phyloP scores from a whole-genome alignment of 2,888 invertebrate genomes.

The Exocentrus adspersus region DNA sequence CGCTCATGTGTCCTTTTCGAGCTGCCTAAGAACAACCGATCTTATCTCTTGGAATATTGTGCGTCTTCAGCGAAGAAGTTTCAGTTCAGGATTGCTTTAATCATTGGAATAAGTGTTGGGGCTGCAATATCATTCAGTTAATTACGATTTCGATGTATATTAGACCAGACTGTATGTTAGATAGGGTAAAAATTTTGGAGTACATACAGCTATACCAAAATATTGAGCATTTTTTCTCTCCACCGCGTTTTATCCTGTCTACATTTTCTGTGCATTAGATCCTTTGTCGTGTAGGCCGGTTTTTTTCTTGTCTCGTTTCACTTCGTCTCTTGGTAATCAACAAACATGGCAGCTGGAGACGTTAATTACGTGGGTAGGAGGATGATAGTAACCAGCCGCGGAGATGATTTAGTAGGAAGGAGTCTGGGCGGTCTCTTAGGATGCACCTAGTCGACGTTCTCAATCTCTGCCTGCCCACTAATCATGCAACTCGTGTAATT shows the following conservation, averaged over 20 bases:
- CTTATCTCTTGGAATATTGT: slow-evolving; percentile 37
- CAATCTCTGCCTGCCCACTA: slow-evolving; percentile 27
- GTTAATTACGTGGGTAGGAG: slow-evolving; percentile 8
- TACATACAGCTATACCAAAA: too few relatives aligned
- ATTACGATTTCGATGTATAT: too few relatives aligned
- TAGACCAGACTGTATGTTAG: too few relatives aligned
- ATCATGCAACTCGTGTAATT: slow-evolving; percentile 54
- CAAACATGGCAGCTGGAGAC: slow-evolving; percentile 7
- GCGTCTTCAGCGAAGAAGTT: background rate
- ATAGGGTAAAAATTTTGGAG: too few relatives aligned
- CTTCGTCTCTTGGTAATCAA: background rate
- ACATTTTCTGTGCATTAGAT: too few relatives aligned
- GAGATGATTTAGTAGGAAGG: slow-evolving; percentile 11
- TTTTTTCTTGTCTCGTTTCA: background rate
- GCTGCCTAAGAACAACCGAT: slow-evolving; percentile 47
- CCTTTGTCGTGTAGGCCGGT: too few relatives aligned
- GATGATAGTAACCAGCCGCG: slow-evolving; percentile 11
- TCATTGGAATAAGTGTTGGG: background rate
- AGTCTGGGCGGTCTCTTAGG: slow-evolving; percentile 7
- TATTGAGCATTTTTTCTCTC: too few relatives aligned
- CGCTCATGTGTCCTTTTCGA: slow-evolving; percentile 58
- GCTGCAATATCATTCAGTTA: too few relatives aligned
- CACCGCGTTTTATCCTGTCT: too few relatives aligned
- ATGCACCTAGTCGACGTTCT: slow-evolving; percentile 14
- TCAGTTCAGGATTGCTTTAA: background rate